A percentile compares a stretch with the other conserved stretches of the same genome.
phyloP scores from a whole-genome alignment of 2,797 vertebrate species.

The Anniella stebbinsi region DNA sequence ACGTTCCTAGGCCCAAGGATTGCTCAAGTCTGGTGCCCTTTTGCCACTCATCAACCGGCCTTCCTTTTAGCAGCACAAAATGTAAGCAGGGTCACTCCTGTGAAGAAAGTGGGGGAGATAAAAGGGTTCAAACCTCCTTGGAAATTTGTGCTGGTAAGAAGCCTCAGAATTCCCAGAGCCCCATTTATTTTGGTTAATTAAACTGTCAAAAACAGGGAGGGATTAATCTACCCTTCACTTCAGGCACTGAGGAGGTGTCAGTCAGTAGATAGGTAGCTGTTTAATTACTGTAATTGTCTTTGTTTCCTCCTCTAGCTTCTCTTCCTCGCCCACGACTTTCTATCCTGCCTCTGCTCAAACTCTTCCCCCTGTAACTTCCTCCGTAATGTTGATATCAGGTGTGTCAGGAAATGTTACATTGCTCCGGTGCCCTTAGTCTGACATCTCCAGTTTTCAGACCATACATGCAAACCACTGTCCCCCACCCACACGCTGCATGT shows the following conservation, averaged over 20 bases:
- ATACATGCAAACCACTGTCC: not conserved
- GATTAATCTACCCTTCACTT: slow-evolving; percentile 58
- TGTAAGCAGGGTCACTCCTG: not conserved
- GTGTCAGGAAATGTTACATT: not conserved
- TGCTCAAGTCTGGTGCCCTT: not conserved
- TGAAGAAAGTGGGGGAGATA: not conserved
- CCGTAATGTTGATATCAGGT: not conserved
- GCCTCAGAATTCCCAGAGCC: not conserved
- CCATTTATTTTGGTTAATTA: slow-evolving; percentile 47
- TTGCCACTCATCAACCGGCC: rapidly evolving
- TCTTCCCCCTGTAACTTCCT: rapidly evolving
- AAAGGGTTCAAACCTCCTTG: not conserved
- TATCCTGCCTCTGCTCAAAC: not conserved
- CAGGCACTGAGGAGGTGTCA: slow-evolving; percentile 52
- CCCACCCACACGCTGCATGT: too few relatives aligned
- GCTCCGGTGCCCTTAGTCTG: not conserved
- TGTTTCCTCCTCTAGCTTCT: not conserved
- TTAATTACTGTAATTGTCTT: slow-evolving; percentile 30
- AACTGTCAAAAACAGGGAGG: slow-evolving; percentile 57
- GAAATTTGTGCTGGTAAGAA: slow-evolving; percentile 6
- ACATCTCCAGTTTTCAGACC: not conserved
- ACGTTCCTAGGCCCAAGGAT: too few relatives aligned
- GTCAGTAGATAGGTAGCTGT: slow-evolving; percentile 44
- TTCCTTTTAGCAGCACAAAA: rapidly evolving
- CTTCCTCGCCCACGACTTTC: not conserved